Evolutionary conservation across 2,113 vertebrate species (phyloP).

Genomic region (Oceanites oceanicus): DNA sequence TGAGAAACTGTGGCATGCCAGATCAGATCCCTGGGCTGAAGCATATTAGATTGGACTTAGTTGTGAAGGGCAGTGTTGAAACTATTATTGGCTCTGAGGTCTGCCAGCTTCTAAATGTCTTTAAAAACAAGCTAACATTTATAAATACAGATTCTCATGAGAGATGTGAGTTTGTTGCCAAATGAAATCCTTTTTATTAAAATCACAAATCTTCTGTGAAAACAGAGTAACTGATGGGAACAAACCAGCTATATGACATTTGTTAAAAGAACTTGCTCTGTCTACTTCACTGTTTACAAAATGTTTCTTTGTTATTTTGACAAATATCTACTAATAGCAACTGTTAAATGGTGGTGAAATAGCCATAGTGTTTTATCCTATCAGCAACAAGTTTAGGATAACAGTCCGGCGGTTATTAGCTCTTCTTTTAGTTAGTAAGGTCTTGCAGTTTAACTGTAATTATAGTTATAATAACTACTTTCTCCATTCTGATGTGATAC

Average conservation of each 20-base stretch:
- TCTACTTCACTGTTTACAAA: slow-evolving; percentile 7
- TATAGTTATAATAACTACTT: neutral
- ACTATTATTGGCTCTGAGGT: slow-evolving; percentile 36
- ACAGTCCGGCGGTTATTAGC: neutral
- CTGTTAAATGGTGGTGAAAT: neutral
- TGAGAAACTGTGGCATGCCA: neutral
- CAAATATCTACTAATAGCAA: neutral
- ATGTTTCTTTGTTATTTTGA: slow-evolving; percentile 5
- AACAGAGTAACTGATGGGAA: neutral
- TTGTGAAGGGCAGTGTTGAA: slow-evolving; percentile 20
- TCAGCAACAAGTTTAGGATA: neutral
- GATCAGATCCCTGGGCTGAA: neutral
- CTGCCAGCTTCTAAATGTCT: slow-evolving; percentile 34
- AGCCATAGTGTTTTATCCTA: neutral
- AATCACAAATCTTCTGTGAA: slow-evolving; percentile 48
- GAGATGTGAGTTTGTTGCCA: neutral
- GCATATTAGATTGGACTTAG: neutral
- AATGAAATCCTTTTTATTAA: slow-evolving; percentile 32
- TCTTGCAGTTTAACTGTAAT: neutral
- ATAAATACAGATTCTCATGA: slow-evolving; percentile 48
- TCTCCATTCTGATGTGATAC: neutral
- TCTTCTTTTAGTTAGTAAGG: neutral
- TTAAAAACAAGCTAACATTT: slow-evolving; percentile 41
- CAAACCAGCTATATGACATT: slow-evolving; percentile 12
- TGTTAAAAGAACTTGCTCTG: slow-evolving; percentile 15